Evolutionary conservation across 1,140 invertebrate species (phyloP).

Genomic region (Drosophila mauritiana): DNA sequence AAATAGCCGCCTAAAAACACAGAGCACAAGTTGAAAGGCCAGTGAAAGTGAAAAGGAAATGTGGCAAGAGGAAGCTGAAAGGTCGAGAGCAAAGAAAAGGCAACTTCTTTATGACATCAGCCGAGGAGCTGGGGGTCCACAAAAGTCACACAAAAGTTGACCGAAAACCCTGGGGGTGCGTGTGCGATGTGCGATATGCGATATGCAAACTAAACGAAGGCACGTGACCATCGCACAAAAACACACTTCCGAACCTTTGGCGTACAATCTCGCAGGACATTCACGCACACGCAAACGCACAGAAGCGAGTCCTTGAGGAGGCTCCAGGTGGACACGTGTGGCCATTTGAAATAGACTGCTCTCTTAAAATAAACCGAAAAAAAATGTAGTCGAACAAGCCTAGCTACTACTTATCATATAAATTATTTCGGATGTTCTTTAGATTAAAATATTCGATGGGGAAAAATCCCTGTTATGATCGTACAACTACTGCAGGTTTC

Average conservation of each 20-base stretch:
- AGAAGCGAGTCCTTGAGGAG: conserved; percentile 16
- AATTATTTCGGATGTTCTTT: background rate
- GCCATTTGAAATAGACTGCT: conserved; percentile 25
- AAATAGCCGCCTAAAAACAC: conserved; percentile 22
- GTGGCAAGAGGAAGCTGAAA: conserved; percentile 2
- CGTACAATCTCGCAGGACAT: background rate
- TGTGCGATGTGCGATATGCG: conserved; percentile 38
- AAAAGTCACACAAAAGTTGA: conserved; percentile 32
- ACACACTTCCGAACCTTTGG: background rate
- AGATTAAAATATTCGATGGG: background rate
- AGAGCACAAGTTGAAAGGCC: background rate
- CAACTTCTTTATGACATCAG: conserved; percentile 42
- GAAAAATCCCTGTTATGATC: no score
- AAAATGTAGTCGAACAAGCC: background rate
- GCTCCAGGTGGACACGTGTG: conserved; percentile 24
- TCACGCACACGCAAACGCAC: background rate
- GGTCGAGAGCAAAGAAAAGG: conserved; percentile 10
- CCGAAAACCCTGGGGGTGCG: conserved; percentile 28
- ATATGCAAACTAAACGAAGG: conserved; percentile 57
- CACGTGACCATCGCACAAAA: conserved; percentile 58
- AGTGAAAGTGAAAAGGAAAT: background rate
- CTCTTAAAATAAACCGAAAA: background rate
- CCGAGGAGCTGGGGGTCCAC: background rate
- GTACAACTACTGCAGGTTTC: no score
- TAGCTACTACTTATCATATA: background rate